Conservation (phyloP, 2,113 vertebrate genomes). For the Amia ocellicauda region DNA sequence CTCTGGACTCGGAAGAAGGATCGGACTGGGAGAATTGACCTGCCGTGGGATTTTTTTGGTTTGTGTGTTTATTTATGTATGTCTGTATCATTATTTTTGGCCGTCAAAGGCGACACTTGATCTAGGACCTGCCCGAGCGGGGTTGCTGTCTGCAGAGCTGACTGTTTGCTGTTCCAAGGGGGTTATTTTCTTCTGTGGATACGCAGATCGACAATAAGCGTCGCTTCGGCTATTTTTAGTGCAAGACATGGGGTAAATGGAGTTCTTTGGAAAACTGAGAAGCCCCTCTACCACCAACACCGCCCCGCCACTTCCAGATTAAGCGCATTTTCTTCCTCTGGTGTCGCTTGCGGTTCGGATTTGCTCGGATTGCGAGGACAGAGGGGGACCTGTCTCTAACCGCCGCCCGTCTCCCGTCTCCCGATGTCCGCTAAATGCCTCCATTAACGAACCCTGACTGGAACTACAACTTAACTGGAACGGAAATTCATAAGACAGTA, state of each 20-base stretch:
- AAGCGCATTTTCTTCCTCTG: constrained; percentile 45
- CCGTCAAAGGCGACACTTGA: too few relatives aligned
- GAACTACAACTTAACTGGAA: constrained; percentile 22
- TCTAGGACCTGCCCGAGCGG: too few relatives aligned
- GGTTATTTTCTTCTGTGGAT: too few relatives aligned
- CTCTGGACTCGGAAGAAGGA: too few relatives aligned
- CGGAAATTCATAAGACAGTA: constrained; percentile 46
- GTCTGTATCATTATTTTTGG: too few relatives aligned
- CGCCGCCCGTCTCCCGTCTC: constrained; percentile 21
- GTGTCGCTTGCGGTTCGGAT: too few relatives aligned
- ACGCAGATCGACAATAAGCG: constrained; percentile 36
- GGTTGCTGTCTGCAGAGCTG: too few relatives aligned
- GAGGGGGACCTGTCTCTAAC: constrained; percentile 14
- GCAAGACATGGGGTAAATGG: constrained; percentile 74
- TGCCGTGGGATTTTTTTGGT: too few relatives aligned
- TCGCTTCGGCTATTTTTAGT: constrained; percentile 61
- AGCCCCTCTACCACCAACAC: constrained; percentile 50
- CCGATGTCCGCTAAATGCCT: constrained; percentile 44
- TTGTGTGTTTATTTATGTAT: too few relatives aligned
- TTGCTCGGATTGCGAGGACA: constrained; percentile 34
- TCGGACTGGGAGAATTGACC: too few relatives aligned
- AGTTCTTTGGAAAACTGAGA: constrained; percentile 59
- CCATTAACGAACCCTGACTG: constrained; percentile 30
- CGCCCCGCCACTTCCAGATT: constrained; percentile 46
- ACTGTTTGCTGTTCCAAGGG: too few relatives aligned